Evolutionary conservation across 53 echinoderm and acorn worm genomes (phyloP).

Genomic region (Holothuria leucospilota): DNA sequence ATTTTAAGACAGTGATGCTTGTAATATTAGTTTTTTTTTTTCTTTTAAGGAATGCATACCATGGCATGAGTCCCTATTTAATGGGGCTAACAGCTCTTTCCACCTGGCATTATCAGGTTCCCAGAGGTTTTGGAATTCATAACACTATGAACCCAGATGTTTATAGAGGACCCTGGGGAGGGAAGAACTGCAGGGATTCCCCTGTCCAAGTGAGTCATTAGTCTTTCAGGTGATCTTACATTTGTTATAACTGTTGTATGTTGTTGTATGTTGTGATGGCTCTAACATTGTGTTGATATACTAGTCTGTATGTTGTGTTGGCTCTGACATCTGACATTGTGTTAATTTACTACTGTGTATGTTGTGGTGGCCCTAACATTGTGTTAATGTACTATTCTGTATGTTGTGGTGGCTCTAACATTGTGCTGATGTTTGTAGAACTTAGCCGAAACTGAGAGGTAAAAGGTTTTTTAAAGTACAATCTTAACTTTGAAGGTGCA

Average conservation of each 20-base stretch:
- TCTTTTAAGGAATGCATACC: conserved; percentile 92
- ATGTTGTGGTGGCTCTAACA: too few species aligned
- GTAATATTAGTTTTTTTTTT: too few species aligned
- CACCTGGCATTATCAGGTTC: conserved; percentile 79
- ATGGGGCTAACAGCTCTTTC: conserved; percentile 88
- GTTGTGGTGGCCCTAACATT: not conserved
- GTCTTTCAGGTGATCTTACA: not conserved
- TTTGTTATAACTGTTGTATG: too few species aligned
- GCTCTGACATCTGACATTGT: too few species aligned
- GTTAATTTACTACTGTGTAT: too few species aligned
- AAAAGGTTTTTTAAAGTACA: not conserved
- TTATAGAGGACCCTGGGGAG: conserved; percentile 96
- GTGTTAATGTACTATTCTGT: not conserved
- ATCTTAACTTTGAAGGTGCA: too few species aligned
- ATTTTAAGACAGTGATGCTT: too few species aligned
- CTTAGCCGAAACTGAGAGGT: not conserved
- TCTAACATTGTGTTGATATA: not conserved
- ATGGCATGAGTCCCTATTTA: conserved; percentile 85
- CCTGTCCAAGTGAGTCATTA: conserved; percentile 79
- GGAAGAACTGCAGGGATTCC: conserved; percentile 89
- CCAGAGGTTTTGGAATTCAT: conserved; percentile 81
- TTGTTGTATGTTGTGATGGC: not conserved
- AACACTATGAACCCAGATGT: conserved; percentile 84
- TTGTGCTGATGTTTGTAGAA: too few species aligned
- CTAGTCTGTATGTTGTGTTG: too few species aligned